Evolutionary conservation across 64 coral and sea anemone genomes (phyloP).

Genomic region (Pachyseris speciosa): DNA sequence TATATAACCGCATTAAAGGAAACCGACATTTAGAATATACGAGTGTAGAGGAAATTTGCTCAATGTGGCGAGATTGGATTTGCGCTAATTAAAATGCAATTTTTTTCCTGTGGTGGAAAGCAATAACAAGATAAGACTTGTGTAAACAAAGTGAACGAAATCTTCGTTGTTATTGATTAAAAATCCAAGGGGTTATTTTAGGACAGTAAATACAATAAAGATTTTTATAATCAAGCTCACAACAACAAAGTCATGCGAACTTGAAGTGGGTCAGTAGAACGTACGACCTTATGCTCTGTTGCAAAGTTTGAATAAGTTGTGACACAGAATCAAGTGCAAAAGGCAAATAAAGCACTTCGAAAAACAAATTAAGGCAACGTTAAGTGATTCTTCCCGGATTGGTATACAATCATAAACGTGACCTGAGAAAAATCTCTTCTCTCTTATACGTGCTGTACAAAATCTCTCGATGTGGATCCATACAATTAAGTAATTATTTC

Average conservation of each 20-base stretch:
- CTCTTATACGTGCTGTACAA: background rate
- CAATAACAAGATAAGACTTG: slow-evolving; percentile 37
- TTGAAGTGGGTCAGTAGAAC: background rate
- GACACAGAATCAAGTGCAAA: background rate
- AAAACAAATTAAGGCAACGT: background rate
- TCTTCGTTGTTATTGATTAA: background rate
- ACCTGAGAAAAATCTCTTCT: background rate
- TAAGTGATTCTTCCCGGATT: background rate
- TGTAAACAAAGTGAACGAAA: slow-evolving; percentile 22
- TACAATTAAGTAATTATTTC: slow-evolving; percentile 26
- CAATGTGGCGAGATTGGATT: background rate
- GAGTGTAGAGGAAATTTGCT: background rate
- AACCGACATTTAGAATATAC: slow-evolving; percentile 18
- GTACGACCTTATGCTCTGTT: slow-evolving; percentile 1
- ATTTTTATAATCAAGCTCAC: slow-evolving; percentile 5
- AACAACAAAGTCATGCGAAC: background rate
- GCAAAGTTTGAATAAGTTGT: background rate
- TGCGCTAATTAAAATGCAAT: background rate
- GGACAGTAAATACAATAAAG: slow-evolving; percentile 26
- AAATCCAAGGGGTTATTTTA: background rate
- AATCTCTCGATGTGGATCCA: background rate
- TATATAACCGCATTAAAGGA: slow-evolving; percentile 23
- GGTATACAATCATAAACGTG: background rate
- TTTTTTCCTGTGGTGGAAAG: background rate
- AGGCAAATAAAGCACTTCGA: background rate